Percentiles rank a stretch among this genome's conserved stretches.
These are phyloP conservation scores for Orchestia grillus DNA, from an alignment of 1,140 invertebrate genomes.

Conservation along the genomic window DNA sequence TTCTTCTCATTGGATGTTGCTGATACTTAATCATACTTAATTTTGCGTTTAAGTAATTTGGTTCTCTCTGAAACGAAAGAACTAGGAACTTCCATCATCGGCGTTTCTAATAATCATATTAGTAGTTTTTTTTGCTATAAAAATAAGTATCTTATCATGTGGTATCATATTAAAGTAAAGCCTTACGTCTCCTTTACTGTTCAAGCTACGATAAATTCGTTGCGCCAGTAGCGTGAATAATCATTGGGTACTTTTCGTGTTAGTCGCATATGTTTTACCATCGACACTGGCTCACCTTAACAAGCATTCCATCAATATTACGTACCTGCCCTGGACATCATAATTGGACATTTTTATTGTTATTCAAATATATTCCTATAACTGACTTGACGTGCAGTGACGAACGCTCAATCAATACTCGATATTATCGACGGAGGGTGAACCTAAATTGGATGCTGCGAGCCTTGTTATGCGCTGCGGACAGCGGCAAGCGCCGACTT, in stretches of 20 bases:
- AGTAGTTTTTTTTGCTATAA: too few species aligned
- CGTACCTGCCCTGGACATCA: background rate
- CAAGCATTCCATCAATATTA: background rate
- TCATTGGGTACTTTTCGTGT: background rate
- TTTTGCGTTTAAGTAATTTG: background rate
- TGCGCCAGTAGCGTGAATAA: background rate
- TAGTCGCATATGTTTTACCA: background rate
- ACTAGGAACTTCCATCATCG: background rate
- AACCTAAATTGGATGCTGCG: slow-evolving; percentile 24
- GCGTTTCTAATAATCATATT: background rate
- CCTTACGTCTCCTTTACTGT: background rate
- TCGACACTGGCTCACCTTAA: background rate
- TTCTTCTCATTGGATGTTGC: background rate
- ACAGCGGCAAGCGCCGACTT: background rate
- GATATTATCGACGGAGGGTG: slow-evolving; percentile 11
- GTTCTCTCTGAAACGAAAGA: background rate
- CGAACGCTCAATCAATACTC: slow-evolving; percentile 9
- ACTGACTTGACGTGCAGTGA: background rate
- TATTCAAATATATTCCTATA: background rate
- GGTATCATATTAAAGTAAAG: background rate
- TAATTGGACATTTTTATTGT: slow-evolving; percentile 39
- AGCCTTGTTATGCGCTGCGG: background rate
- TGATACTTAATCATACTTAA: background rate
- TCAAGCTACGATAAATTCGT: background rate
- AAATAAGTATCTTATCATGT: background rate